These are phyloP conservation scores for Taenioides sp. DNA, from an alignment of 2,797 vertebrate genomes.

Conservation along the genomic window DNA sequence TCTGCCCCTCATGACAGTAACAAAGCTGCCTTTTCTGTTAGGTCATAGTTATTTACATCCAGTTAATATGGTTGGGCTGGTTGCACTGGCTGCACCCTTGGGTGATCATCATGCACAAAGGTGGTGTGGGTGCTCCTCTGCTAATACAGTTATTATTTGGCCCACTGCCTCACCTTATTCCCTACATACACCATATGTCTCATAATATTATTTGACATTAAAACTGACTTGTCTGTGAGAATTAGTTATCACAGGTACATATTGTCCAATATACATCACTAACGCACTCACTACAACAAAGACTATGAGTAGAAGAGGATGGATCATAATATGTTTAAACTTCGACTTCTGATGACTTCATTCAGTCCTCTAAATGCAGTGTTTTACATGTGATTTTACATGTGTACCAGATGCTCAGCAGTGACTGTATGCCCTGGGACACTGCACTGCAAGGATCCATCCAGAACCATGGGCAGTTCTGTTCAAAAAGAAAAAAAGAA, in stretches of 20 bases:
- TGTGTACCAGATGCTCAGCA: constrained; percentile 30
- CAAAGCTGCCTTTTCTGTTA: background rate
- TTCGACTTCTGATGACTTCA: constrained; percentile 28
- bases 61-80: constrained; percentile 12
- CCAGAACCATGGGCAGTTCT: constrained; percentile 17
- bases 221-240: too few relatives aligned
- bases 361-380: constrained; percentile 17
- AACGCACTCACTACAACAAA: background rate
- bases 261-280: background rate
- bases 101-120: constrained; percentile 14
- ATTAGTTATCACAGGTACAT: background rate
- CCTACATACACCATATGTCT: background rate
- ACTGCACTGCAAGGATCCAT: constrained; percentile 18
- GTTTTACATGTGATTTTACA: constrained; percentile 31
- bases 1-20: background rate
- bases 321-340: background rate
- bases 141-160: background rate
- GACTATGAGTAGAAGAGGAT: background rate
- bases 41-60: constrained; percentile 12
- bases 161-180: constrained; percentile 32
- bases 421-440: constrained; percentile 31
- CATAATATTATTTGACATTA: too few relatives aligned
- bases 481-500: background rate
- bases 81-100: constrained; percentile 23
- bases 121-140: too few relatives aligned